These are phyloP conservation scores for Calonectris borealis DNA, from an alignment of 2,113 vertebrate genomes.

Conservation along the genomic window DNA sequence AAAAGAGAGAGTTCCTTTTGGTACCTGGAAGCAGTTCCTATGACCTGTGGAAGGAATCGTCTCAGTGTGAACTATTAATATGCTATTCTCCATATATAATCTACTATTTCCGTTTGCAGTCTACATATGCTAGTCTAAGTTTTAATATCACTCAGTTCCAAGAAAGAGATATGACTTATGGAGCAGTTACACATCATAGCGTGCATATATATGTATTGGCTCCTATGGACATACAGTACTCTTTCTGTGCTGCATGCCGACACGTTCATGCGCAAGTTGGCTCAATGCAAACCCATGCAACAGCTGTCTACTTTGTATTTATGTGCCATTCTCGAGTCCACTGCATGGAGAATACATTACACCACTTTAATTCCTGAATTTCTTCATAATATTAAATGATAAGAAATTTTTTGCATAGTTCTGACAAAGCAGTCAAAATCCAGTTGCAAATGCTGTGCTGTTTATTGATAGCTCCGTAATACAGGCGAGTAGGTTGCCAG, in stretches of 20 bases:
- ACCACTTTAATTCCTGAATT: background rate
- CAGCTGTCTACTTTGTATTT: background rate
- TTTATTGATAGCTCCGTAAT: conserved; percentile 70
- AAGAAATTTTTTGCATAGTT: background rate
- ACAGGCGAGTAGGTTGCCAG: conserved; percentile 60
- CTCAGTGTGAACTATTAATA: background rate
- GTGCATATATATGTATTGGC: accelerated
- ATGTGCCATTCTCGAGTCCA: background rate
- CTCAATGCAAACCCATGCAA: background rate
- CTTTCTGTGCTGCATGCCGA: background rate
- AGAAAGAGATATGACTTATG: accelerated
- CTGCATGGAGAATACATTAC: background rate
- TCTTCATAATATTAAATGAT: background rate
- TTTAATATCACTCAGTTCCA: background rate
- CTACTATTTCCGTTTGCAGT: background rate
- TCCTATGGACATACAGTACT: accelerated
- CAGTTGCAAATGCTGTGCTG: conserved; percentile 59
- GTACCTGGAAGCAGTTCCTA: background rate
- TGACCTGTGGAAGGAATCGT: background rate
- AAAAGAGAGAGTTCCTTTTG: background rate
- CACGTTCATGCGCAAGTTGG: accelerated
- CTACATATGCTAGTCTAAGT: accelerated
- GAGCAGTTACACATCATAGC: background rate
- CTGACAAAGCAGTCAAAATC: conserved; percentile 52
- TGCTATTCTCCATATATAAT: background rate